Evolutionary conservation across 2,888 invertebrate species (phyloP), one percentile per base, ranked within the genome.

Genomic region (Cactoblastis cactorum): DNA sequence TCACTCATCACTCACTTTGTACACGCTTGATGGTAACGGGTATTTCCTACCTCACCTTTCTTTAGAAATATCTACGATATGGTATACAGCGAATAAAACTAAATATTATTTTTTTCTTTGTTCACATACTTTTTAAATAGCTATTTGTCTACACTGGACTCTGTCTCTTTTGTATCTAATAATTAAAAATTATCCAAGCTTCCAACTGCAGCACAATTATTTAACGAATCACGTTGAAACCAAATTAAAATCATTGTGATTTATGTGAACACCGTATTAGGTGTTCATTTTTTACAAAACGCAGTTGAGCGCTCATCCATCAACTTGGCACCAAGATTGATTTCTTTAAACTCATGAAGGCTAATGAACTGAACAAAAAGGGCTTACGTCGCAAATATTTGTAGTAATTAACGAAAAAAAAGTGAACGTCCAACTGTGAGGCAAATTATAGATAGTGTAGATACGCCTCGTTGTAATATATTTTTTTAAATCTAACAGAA

Each of bases 361-460:
- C 58, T 71, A 71, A 74, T 72, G 63, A 67, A 69, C 58, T 53
- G 47, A 59, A 57, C 54, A 64, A 65, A 66, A 61, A 56, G 57
- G 53, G 65, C 62, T 58, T 58, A 66, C 52, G 62, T 47, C 50
- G 63, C 70, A 67, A 69, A 69, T 66, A 65, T 69, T 67, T 65
- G 58, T 55, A 61, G 58, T 66, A 66, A 71, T 70, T 64, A 69
- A 56, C 49, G 54, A 53, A 46, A 55, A 61, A 64, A 62, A 34
- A 34, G 12, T 22, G 28, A 24, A 9, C 15, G 11, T 17, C 17
- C 38, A 17, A 18, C 18, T 17, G 4, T 8, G 45, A 15, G 1
- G 6, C 22, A 15, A 28, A 28, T 28, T 43, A 32, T 12, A 1
- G 28, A 28, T 3, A 28, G 11, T 32, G 28, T 1, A 28, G 15